phyloP scores from a whole-genome alignment of 2,888 invertebrate species.

The Crepidodera aurea region DNA sequence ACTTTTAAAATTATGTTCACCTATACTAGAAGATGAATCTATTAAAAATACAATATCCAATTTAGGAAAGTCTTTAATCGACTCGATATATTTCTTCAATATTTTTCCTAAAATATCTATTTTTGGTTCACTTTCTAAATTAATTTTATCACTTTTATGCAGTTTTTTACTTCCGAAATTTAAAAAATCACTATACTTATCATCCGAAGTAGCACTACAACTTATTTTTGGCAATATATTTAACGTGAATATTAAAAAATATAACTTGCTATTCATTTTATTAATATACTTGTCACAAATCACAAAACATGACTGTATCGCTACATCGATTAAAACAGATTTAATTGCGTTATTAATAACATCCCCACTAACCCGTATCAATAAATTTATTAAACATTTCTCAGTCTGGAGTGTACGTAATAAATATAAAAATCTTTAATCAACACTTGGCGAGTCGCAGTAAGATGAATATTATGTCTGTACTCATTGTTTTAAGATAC shows the following conservation, averaged over 20 bases:
- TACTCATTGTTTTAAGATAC: no score
- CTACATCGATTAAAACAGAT: not conserved
- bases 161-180: constrained; percentile 58
- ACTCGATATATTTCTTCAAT: constrained; percentile 66
- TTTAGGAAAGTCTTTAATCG: constrained; percentile 58
- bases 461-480: no score
- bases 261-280: not conserved
- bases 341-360: constrained; percentile 2
- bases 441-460: no score
- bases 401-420: not conserved
- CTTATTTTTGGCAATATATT: not conserved
- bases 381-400: constrained; percentile 4
- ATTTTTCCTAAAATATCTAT: constrained; percentile 65
- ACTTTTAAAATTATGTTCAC: constrained; percentile 70
- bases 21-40: constrained; percentile 75
- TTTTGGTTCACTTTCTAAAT: constrained; percentile 61
- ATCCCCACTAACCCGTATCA: constrained; percentile 9
- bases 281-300: not conserved
- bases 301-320: not conserved
- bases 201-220: not conserved
- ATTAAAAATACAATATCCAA: constrained; percentile 73
- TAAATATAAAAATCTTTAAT: not conserved
- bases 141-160: constrained; percentile 46
- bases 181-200: constrained; percentile 51
- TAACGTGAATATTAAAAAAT: not conserved